Conservation (phyloP, 2,888 invertebrate genomes). For the Sinohyriopsis cumingii region DNA sequence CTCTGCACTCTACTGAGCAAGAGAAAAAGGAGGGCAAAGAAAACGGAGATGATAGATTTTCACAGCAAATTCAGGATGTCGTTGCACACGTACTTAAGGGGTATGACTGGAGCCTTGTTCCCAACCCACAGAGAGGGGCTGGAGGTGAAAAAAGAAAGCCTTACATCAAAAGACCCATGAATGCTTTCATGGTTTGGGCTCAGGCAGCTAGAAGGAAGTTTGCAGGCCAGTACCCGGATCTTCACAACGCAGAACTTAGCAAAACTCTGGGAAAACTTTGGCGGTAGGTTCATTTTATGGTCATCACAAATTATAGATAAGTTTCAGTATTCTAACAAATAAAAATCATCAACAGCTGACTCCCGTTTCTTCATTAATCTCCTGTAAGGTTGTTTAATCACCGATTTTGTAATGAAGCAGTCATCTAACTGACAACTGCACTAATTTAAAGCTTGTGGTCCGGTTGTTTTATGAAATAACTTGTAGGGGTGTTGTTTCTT, state of each 20-base stretch:
- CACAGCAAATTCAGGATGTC: constrained; percentile 83
- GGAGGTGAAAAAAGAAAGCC: constrained; percentile 84
- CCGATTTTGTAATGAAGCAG: too few relatives aligned
- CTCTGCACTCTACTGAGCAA: constrained; percentile 18
- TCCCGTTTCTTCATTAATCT: too few relatives aligned
- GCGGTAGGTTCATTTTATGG: constrained; percentile 82
- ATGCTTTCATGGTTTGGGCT: constrained; percentile 99
- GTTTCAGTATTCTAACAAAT: too few relatives aligned
- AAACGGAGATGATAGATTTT: constrained; percentile 47
- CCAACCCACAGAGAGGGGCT: constrained; percentile 79
- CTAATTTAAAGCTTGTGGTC: too few relatives aligned
- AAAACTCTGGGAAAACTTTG: constrained; percentile 95
- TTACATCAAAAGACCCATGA: constrained; percentile 97
- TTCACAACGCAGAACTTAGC: constrained; percentile 96
- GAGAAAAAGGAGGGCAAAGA: constrained; percentile 13
- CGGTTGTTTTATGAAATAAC: too few relatives aligned
- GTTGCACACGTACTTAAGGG: constrained; percentile 92
- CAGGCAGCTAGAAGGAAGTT: constrained; percentile 93
- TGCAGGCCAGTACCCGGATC: constrained; percentile 92
- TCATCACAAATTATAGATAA: too few relatives aligned
- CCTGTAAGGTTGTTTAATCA: too few relatives aligned
- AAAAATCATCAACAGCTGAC: too few relatives aligned
- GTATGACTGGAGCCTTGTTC: constrained; percentile 93
- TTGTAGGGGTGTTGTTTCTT: too few relatives aligned
- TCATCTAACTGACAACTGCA: too few relatives aligned